Base-by-base conservation (phyloP, 2,797 vertebrate genomes). In the Poecilia picta region DNA sequence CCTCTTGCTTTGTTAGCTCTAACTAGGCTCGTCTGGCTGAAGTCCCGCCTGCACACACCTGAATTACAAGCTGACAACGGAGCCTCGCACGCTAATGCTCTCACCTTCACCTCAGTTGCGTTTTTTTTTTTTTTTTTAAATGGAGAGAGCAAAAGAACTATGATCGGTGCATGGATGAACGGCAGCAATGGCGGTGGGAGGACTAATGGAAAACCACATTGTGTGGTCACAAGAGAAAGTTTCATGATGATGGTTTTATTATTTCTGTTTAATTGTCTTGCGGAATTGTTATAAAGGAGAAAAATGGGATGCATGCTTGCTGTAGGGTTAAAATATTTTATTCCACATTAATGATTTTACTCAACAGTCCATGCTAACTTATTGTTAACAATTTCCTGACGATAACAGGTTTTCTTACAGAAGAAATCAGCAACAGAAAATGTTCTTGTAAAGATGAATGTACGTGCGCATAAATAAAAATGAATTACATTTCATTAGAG, bases 81-180 rank as follows among this genome's bases (percentile, higher is more conserved):
- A 28, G 49, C 72, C 75, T 72, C 74, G 43, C 45, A 72, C 20
- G 59, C 64, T 78, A 83, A 87, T 83, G 53, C 41, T 39, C 73
- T 82, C 81, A 88, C 87, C 87, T 85, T 91, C 72, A 88, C 81
- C 74, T 47, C 25, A 51, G 74, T 81, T 73, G 73, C 71, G 20
- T 41, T 39, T 39, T 74, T 64, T 78, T 86, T 79, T 74, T 57
- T 25, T 31, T 62, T 62, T 66, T 66, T 23, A 10, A 76, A 85
- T 77, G 73, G 57, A 79, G 71, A 41, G 39, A 74, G 81, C 28
- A 59, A 73, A 59, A 46, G 81, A 73, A 75, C 13, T 71, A 8
- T 77, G 76, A 43, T 82, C 46, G 2, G 28, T 64, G 51, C 57
- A 46, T 18, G 41, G 16, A 45, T 77, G 59, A 86, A 81, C 51